Conservation (phyloP, 2,888 invertebrate genomes). For the Calliphora vomitoria region DNA sequence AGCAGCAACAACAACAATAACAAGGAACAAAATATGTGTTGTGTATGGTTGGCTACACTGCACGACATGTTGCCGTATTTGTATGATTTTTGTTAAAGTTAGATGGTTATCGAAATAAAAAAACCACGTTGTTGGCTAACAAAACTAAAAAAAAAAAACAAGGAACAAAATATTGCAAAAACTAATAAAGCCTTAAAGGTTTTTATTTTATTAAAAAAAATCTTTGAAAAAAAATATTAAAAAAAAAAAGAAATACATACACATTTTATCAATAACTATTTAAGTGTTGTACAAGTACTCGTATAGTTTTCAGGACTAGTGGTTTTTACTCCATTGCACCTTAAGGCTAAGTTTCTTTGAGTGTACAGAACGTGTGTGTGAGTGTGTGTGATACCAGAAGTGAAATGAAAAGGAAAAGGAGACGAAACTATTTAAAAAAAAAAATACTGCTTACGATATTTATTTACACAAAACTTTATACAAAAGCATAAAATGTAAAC, state of each 20-base stretch:
- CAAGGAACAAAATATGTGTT: neutral
- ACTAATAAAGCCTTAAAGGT: constrained; percentile 62
- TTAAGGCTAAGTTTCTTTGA: constrained; percentile 40
- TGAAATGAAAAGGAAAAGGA: constrained; percentile 57
- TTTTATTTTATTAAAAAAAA: constrained; percentile 49
- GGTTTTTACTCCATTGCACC: constrained; percentile 57
- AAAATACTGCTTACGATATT: constrained; percentile 62
- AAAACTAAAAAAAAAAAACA: constrained; percentile 10
- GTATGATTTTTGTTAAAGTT: constrained; percentile 43
- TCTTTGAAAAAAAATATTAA: neutral
- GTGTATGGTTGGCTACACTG: constrained; percentile 12
- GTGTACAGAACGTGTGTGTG: neutral
- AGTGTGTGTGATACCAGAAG: constrained; percentile 47
- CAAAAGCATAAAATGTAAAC: constrained; percentile 70
- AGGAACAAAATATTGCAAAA: constrained; percentile 3
- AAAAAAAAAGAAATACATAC: constrained; percentile 5
- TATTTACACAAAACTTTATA: constrained; percentile 71
- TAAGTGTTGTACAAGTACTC: constrained; percentile 45
- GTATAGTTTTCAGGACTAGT: constrained; percentile 51
- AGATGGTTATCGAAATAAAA: constrained; percentile 53
- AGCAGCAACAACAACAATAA: constrained; percentile 1
- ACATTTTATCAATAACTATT: constrained; percentile 58
- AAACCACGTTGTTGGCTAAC: constrained; percentile 20
- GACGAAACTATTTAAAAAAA: constrained; percentile 24
- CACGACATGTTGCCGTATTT: constrained; percentile 42